phyloP scores from a whole-genome alignment of 2,888 invertebrate genomes.

The Pyrgus malvae region DNA sequence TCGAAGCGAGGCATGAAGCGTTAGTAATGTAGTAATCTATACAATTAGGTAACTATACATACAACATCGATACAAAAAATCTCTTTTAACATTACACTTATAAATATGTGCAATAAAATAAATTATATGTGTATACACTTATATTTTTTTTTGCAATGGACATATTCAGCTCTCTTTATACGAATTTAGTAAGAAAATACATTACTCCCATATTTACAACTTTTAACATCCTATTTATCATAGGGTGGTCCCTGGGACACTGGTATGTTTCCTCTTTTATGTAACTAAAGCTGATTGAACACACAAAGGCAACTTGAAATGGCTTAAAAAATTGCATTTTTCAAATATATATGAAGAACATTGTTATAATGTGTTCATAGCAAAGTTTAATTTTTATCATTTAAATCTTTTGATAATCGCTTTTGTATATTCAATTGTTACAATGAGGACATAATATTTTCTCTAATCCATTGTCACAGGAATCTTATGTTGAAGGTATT shows the following conservation, averaged over 20 bases:
- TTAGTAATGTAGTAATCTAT: constrained; percentile 60
- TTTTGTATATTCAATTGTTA: constrained; percentile 34
- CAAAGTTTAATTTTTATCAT: background rate
- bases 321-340: background rate
- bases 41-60: constrained; percentile 44
- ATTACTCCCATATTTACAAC: constrained; percentile 63
- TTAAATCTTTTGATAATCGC: constrained; percentile 18
- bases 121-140: constrained; percentile 48
- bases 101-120: constrained; percentile 53
- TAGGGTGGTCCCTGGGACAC: constrained; percentile 42
- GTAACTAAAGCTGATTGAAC: constrained; percentile 30
- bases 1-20: constrained; percentile 62
- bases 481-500: constrained; percentile 41
- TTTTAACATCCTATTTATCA: constrained; percentile 43
- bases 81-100: constrained; percentile 51
- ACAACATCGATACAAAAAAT: constrained; percentile 62
- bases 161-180: constrained; percentile 54
- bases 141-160: constrained; percentile 55
- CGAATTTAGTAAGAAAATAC: constrained; percentile 54
- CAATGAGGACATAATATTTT: constrained; percentile 20
- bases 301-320: constrained; percentile 29
- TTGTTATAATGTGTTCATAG: background rate
- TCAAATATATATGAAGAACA: background rate
- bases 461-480: constrained; percentile 36
- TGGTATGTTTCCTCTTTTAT: constrained; percentile 21